phyloP scores from a whole-genome alignment of 2,113 vertebrate species.

The Entomyzon cyanotis region DNA sequence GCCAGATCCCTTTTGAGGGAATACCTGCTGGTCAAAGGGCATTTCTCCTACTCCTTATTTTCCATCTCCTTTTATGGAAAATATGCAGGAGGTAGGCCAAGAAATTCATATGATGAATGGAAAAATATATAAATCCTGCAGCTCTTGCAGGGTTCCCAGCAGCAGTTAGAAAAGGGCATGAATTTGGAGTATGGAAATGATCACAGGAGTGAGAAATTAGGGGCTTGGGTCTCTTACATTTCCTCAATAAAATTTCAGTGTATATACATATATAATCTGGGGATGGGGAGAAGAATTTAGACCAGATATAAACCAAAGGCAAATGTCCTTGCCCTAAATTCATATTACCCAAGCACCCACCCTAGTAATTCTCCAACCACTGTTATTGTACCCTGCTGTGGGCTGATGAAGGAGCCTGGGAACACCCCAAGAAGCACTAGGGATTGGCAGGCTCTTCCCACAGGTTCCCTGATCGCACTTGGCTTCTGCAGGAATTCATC shows the following conservation, averaged over 20 bases:
- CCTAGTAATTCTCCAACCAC: neutral
- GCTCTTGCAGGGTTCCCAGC: no score
- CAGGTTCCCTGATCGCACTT: no score
- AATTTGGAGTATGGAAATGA: neutral
- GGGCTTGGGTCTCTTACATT: neutral
- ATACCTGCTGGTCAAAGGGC: no score
- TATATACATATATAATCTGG: neutral
- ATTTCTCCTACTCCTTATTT: no score
- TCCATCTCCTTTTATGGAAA: no score
- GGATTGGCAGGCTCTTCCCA: neutral
- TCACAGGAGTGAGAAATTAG: neutral
- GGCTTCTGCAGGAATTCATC: neutral
- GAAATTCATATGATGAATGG: no score
- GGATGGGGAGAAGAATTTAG: neutral
- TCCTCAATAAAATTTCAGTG: neutral
- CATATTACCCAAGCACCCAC: neutral
- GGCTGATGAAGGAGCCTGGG: neutral
- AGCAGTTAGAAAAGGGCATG: no score
- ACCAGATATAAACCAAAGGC: neutral
- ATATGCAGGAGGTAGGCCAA: no score
- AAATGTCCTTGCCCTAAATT: neutral
- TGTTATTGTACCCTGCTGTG: accelerated
- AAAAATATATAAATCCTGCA: no score
- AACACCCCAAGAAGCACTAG: neutral
- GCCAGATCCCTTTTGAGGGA: no score